Base-by-base conservation (phyloP, 1,140 invertebrate species). In the Bombus pyrosoma region DNA sequence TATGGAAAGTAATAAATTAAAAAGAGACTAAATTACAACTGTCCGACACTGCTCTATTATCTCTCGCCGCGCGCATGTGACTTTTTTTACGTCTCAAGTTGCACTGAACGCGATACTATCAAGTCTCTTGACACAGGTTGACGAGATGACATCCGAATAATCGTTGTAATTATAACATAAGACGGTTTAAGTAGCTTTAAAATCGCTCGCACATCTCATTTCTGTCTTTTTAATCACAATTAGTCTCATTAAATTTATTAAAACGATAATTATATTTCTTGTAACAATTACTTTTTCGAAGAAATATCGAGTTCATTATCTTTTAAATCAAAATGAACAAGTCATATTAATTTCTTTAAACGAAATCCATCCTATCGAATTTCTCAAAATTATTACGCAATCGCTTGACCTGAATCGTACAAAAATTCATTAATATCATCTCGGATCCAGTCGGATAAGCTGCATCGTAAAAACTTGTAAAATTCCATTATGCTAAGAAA, bases 81-180 rank as follows among this genome's bases (percentile, higher is more conserved):
- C 13, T 64, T 32, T 25, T 37, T 64, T 75, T 41, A 32, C 41
- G 32, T 53, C 25, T 76, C 73, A 9, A 64, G 32, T 53, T 66
- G 28, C 59, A 66, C 6, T 37, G 57, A 37, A 76, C 57, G 71
- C 71, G 25, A 82, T 74, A 37, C n/a, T 22, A 82, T 82, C 71
- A 43, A 64, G 41, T 64, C 41, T 12, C 34, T 6, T n/a, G 32
- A 6, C 28, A 41, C 9, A 18, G 37, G 53, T 62, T 34, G 25
- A 62, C 32, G 41, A 39, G 41, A 73, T 8, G 59, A 47, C 39
- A 37, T 18, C 2, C 32, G 57, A 75, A 75, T 76, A 76, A 83
- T 41, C 75, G 28, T 25, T 82, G n/a, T 0, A 62, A 9, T 71
- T 81, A 37, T 59, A 39, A 18, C 28, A 15, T 25, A n/a, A 43